Base-by-base conservation (phyloP, 1,140 invertebrate genomes). In the Mycetomoellerius zeteki region DNA sequence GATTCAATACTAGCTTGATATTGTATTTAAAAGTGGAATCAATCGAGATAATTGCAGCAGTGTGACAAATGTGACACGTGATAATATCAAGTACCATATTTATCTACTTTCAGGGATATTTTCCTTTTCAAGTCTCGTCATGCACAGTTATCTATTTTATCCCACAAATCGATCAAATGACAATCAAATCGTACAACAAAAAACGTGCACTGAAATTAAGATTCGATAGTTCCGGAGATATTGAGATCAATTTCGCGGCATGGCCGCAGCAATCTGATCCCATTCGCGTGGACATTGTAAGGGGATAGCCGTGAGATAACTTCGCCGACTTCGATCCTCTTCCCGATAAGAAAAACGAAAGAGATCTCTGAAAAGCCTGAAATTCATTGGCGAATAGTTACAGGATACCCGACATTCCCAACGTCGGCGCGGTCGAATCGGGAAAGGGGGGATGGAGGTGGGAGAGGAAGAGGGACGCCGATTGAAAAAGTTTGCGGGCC, bases 401-500 rank as follows among this genome's bases (percentile, higher is more conserved):
- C 84, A 87, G 77, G 33, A 81, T 88, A 62, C 43, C 85, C 80
- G 72, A 77, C 80, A 91, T 90, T 90, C 87, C 58, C 89, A 75
- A 47, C 80, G 75, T 72, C 81, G 71, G 78, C 64, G 60, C 65
- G 43, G 52, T 27, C 33, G 62, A 86, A 86, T 60, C 50, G 58
- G 27, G 52, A 71, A 77, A 73, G 82, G 84, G 82, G 21, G 12
- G 3, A 56, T 0, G 14, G 60, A 30, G 27, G 24, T 10, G 8
- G 24, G 14, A 6, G 27, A n/a, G 52, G 56, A 33, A 58, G 73
- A 82, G 67, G 84, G 82, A 90, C 65, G 89, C 73, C 90, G 87
- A 91, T 91, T 90, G 90, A 90, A 91, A 91, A 91, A 91, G 90
- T 91, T 91, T 91, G 60, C 73, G 60, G 73, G 64, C 60, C 62